Percentiles rank a stretch among this genome's conserved stretches.
Evolutionary conservation across 2,113 vertebrate species (phyloP).

Genomic region (Apus apus): DNA sequence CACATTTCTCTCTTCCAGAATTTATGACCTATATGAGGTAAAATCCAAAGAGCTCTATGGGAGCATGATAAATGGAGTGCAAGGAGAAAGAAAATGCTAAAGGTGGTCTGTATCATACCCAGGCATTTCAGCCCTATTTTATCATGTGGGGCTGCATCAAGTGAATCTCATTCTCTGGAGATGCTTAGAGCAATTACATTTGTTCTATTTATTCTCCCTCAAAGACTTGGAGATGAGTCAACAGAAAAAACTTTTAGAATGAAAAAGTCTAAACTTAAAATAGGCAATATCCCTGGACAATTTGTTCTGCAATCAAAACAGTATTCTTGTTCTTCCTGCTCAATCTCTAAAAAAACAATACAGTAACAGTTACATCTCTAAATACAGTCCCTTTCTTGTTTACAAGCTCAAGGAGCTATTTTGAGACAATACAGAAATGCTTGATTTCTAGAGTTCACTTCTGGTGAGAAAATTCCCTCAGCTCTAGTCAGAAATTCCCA

Average conservation of each 20-base stretch:
- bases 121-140: neutral
- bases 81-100: neutral
- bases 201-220: slow-evolving; percentile 57
- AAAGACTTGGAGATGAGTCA: slow-evolving; percentile 60
- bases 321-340: neutral
- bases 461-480: slow-evolving; percentile 30
- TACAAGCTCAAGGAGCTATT: neutral
- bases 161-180: slow-evolving; percentile 14
- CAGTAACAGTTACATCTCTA: slow-evolving; percentile 2
- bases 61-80: neutral
- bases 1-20: neutral
- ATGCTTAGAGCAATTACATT: slow-evolving; percentile 45
- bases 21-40: neutral
- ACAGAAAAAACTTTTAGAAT: slow-evolving; percentile 50
- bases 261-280: slow-evolving; percentile 34
- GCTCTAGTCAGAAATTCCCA: neutral
- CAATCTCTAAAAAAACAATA: neutral
- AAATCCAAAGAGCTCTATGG: neutral
- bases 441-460: neutral
- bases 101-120: neutral
- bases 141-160: slow-evolving; percentile 25
- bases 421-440: neutral
- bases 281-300: slow-evolving; percentile 27
- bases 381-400: neutral
- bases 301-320: slow-evolving; percentile 51